Base-by-base conservation (phyloP, 2,113 vertebrate genomes). In the Scalopus aquaticus region DNA sequence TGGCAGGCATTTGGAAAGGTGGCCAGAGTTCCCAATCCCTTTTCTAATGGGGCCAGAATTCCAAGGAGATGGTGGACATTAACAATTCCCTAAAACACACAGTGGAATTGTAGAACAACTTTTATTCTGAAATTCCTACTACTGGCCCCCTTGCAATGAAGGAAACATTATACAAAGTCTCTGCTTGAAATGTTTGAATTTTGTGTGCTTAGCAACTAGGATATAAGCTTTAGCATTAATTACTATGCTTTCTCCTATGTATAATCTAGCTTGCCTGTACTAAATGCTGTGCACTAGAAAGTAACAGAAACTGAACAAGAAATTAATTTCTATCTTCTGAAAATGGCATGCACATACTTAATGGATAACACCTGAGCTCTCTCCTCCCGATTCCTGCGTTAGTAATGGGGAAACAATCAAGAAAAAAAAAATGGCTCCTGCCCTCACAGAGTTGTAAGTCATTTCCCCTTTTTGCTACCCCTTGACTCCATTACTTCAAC, bases 301-400 rank as follows among this genome's bases (percentile, higher is more conserved):
- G 46, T 85, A 93, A 93, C 91, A 97, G 80, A 96, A 93, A 85
- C 32, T 42, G 12, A 70, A 90, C 92, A 91, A 93, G 60, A 96
- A 97, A 95, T 94, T 78, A 85, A 85, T 93, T 73, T 62, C 96
- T 69, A 74, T 35, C 19, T 88, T 78, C 56, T 62, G 56, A 67
- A 60, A 11, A 17, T 0, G 10, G 32, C 10, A 60, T 6, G 42
- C 54, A 60, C 3, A 5, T 9, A 9, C 24, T n/a, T 51, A 54
- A 26, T 3, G 24, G 28, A 2, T 24, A 58, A 4, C 10, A 16
- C 9, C 67, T 39, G 13, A 64, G 62, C 12, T 26, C 28, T 30
- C 9, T 73, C 44, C 11, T 62, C 64, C 67, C n/a, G 20, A 26
- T 56, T 37, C 69, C 39, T 51, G 6, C 8, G 19, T 5, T 62